Percentiles rank a stretch among this genome's conserved stretches.
Conservation (phyloP, 2,888 invertebrate genomes). For the Rhodophaea formosa region DNA sequence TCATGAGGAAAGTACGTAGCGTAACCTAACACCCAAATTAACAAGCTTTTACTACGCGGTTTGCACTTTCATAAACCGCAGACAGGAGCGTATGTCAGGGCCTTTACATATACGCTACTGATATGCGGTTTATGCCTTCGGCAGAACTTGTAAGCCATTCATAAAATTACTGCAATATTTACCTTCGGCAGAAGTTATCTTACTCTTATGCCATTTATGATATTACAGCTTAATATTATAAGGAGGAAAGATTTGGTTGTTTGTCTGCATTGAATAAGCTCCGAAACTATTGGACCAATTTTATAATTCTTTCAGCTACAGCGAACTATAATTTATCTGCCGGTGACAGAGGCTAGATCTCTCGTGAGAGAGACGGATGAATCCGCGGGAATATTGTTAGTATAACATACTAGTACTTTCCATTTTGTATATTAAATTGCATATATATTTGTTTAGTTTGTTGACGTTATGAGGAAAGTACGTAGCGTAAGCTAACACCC, state of each 20-base stretch:
- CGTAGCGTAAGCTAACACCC: not conserved
- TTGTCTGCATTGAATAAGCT: too few species aligned
- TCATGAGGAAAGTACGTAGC: not conserved
- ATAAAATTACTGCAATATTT: slow-evolving; percentile 8
- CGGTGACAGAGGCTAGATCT: too few species aligned
- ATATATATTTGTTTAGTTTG: too few species aligned
- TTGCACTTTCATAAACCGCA: slow-evolving; percentile 26
- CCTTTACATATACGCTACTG: slow-evolving; percentile 55
- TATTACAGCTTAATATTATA: too few species aligned
- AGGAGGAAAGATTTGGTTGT: too few species aligned
- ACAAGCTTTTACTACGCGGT: slow-evolving; percentile 5
- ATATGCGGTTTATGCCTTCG: slow-evolving; percentile 55
- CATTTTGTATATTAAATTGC: too few species aligned
- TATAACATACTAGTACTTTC: too few species aligned
- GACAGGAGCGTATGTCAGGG: slow-evolving; percentile 49
- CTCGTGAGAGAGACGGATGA: too few species aligned
- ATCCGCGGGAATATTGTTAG: too few species aligned
- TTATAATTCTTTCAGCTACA: too few species aligned
- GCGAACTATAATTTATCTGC: too few species aligned
- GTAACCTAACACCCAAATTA: not conserved
- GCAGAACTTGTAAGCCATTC: slow-evolving; percentile 21
- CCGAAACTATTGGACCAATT: too few species aligned
- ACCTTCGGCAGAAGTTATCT: slow-evolving; percentile 18
- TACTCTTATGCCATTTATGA: slow-evolving; percentile 21
- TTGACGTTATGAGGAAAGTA: not conserved